A percentile compares a stretch with the other conserved stretches of the same genome.
Conservation (phyloP, 2,888 invertebrate genomes). For the Tribolium freemani region DNA sequence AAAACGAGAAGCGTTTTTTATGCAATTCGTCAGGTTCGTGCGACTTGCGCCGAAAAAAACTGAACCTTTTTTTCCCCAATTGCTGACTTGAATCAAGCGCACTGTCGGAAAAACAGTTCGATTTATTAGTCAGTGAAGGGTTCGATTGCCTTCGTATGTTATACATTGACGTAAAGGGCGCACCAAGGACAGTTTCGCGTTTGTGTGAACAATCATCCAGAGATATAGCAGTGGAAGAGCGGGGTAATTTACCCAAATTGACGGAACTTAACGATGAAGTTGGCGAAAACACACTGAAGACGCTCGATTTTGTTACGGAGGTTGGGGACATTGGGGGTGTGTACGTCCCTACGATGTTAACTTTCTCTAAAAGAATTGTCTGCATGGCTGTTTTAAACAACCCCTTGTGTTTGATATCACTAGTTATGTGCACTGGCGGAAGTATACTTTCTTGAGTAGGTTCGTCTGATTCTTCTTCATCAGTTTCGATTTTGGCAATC, state of each 20-base stretch:
- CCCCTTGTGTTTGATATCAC: constrained; percentile 53
- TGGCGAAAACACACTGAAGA: constrained; percentile 30
- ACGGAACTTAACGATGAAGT: constrained; percentile 30
- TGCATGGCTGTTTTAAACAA: constrained; percentile 64
- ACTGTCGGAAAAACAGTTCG: constrained; percentile 54
- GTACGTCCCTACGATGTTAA: constrained; percentile 59
- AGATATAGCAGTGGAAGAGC: constrained; percentile 66
- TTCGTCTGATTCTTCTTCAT: constrained; percentile 26
- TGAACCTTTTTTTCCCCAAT: constrained; percentile 43
- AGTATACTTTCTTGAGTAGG: constrained; percentile 35
- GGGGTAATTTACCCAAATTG: constrained; percentile 48
- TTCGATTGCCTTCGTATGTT: constrained; percentile 50
- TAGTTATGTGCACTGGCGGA: constrained; percentile 53
- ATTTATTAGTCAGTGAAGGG: constrained; percentile 42
- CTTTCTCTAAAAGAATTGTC: constrained; percentile 63
- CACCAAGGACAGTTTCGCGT: constrained; percentile 71
- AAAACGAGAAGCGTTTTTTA: constrained; percentile 36
- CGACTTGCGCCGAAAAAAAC: constrained; percentile 45
- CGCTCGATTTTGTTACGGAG: constrained; percentile 25
- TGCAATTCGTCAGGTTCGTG: constrained; percentile 26
- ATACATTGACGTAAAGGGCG: constrained; percentile 69
- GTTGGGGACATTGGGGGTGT: constrained; percentile 59
- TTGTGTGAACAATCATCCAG: constrained; percentile 59
- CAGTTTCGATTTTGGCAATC: constrained; percentile 20
- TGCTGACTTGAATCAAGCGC: constrained; percentile 48